Conservation (phyloP, 1,140 invertebrate species). For the Thaumatotibia leucotreta region DNA sequence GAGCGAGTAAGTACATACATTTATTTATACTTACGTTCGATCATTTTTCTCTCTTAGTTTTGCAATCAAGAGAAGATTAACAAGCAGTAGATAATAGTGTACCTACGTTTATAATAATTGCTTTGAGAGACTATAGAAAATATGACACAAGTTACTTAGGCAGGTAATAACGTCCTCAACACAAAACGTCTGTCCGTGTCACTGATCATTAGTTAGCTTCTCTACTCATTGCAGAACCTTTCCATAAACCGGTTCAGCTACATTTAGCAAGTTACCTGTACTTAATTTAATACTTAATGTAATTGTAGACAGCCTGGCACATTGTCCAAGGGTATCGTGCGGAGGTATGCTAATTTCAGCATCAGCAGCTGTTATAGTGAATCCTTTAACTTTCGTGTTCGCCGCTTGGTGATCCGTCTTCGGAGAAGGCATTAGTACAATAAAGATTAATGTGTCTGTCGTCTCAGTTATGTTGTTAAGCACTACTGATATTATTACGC, state of each 20-base stretch:
- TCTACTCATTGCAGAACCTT: background rate
- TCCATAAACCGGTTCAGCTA: background rate
- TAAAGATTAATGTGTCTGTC: background rate
- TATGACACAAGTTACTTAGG: background rate
- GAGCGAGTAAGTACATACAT: too few relatives aligned
- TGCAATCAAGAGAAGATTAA: too few relatives aligned
- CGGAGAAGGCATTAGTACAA: conserved; percentile 1
- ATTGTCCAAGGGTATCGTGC: conserved; percentile 7
- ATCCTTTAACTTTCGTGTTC: background rate
- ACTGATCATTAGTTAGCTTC: background rate
- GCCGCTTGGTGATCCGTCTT: background rate
- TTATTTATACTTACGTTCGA: too few relatives aligned
- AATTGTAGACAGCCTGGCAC: conserved; percentile 6
- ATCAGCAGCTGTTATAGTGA: background rate
- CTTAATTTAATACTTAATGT: background rate
- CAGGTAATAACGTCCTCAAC: background rate
- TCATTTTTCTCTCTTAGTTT: too few relatives aligned
- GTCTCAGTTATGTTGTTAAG: background rate
- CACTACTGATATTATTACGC: background rate
- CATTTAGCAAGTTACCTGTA: background rate
- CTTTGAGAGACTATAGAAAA: background rate
- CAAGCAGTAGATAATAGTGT: too few relatives aligned
- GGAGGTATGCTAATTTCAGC: background rate
- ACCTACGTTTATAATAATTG: too few relatives aligned
- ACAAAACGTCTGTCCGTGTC: background rate